Percentiles rank a stretch among this genome's conserved stretches.
These are phyloP conservation scores for Cheilosia scutellata DNA, from an alignment of 2,888 invertebrate species.

Conservation along the genomic window DNA sequence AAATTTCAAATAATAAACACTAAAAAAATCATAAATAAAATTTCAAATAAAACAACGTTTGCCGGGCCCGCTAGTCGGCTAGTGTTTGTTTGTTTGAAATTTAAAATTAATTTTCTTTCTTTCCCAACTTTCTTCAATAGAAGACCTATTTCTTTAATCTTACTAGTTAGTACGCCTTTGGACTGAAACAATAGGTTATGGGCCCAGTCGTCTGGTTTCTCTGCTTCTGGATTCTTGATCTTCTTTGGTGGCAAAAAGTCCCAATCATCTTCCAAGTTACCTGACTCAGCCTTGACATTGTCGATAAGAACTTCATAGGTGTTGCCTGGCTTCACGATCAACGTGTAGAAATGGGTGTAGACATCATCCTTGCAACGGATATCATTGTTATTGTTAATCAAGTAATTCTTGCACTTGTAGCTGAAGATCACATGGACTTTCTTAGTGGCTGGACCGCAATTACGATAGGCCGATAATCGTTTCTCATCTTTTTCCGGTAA, in stretches of 20 bases:
- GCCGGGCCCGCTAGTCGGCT: too few species aligned
- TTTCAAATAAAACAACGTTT: too few species aligned
- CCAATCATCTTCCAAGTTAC: conserved; percentile 98
- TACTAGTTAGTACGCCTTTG: too few species aligned
- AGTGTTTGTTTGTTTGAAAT: too few species aligned
- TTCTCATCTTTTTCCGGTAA: too few species aligned
- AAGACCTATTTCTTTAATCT: too few species aligned
- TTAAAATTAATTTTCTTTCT: too few species aligned
- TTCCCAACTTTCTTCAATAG: too few species aligned
- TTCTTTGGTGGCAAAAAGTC: conserved; percentile 98
- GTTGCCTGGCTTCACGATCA: conserved; percentile 97
- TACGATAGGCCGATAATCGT: too few species aligned
- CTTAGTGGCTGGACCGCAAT: conserved; percentile 98
- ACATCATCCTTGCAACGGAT: conserved; percentile 99
- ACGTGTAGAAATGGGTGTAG: conserved; percentile 98
- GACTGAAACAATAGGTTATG: too few species aligned
- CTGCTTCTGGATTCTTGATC: conserved; percentile 97
- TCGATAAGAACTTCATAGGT: conserved; percentile 99
- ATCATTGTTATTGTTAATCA: conserved; percentile 99
- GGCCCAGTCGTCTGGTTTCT: conserved; percentile 99
- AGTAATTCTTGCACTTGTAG: conserved; percentile 98
- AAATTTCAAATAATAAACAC: too few species aligned
- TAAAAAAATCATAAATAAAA: too few species aligned
- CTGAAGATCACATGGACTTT: conserved; percentile 99
- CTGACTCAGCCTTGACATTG: conserved; percentile 96